Evolutionary conservation across 2,113 vertebrate species (phyloP), one percentile per base, ranked within the genome.

Genomic region (Sisor rabdophorus): DNA sequence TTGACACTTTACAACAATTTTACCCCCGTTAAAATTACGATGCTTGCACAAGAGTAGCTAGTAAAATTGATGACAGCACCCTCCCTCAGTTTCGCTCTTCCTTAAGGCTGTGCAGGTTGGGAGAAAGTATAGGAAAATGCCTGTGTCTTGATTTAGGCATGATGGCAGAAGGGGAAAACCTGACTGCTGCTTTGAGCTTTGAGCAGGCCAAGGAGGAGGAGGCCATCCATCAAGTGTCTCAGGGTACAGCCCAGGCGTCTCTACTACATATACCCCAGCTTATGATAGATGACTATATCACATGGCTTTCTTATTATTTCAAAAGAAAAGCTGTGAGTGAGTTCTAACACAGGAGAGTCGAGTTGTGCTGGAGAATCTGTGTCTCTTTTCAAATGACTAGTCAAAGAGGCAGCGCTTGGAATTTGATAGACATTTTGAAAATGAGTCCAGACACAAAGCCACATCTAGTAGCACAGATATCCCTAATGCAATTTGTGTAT

Each of bases 221-320:
- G 75, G 44, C 68, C 71, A 83, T 83, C 59, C 64, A 83, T 83
- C 81, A 83, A 48, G 36, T 36, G 19, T 44, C 71, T 15, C 64
- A 50, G 48, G 77, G 78, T 64, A 55, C 75, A 78, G 78, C 78
- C 65, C 30, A 32, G 71, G 71, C 77, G 78, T 77, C 78, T 61
- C 81, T 80, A 71, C 28, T 65, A 76, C 81, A 75, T 61, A 61
- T 74, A 63, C 71, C 73, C 40, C 64, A 24, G 30, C 28, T 40
- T 26, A 60, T 83, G 81, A 83, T 83, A 74, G 71, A 83, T 83
- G 81, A 80, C 56, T 72, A 75, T 74, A 80, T 80, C 81, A 75
- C 59, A 80, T 56, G 69, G 75, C 56, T 77, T 83, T 78, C 78
- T 75, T 83, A 80, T 83, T 83, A 80, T 83, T 83, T 83, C 75